Evolutionary conservation across 2,113 vertebrate species (phyloP), one percentile per base, ranked within the genome.

Genomic region (Tychaedon coryphoeus): DNA sequence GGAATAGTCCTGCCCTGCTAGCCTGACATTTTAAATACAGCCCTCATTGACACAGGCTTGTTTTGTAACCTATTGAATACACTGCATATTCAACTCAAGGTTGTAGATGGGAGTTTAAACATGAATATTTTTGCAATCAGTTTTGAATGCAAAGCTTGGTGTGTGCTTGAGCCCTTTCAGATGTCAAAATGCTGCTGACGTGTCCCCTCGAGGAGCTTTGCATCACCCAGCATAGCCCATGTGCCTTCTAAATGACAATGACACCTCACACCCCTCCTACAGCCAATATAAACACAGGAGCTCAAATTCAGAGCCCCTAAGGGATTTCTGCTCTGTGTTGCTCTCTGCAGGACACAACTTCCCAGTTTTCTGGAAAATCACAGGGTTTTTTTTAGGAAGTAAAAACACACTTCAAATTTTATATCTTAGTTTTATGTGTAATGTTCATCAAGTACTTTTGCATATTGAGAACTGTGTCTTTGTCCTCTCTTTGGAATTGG

Each of bases 181-280:
- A 1, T 43, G 7, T 19, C 67, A 19, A 42, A 92, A 8, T 28
- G 29, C 51, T 47, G 47, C 51, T 70, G 42, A 9, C 5, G 0
- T 3, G 36, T 45, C 8, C 26, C 40, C 78, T 58, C 50, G 48
- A 57, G 45, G 50, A 57, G 38, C 10, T 91, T n/a, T 62, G 13
- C 51, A 34, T 29, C 56, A 22, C 38, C 17, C 45, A 78, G 25
- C 51, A 24, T 0, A 19, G 20, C 2, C 60, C 33, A 10, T 1
- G 13, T 24, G 38, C 70, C 29, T 50, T 23, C 31, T 72, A 75
- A 82, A 40, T 23, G 51, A 50, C 36, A n/a, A 6, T 15, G 57
- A 25, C 54, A 43, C 26, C 69, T 65, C 25, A 19, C 28, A 31
- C 9, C 16, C 14, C 7, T 92, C 36, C 75, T 26, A 2, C 48